phyloP scores from a whole-genome alignment of 23 tunicate species.

The Corella eumyota region DNA sequence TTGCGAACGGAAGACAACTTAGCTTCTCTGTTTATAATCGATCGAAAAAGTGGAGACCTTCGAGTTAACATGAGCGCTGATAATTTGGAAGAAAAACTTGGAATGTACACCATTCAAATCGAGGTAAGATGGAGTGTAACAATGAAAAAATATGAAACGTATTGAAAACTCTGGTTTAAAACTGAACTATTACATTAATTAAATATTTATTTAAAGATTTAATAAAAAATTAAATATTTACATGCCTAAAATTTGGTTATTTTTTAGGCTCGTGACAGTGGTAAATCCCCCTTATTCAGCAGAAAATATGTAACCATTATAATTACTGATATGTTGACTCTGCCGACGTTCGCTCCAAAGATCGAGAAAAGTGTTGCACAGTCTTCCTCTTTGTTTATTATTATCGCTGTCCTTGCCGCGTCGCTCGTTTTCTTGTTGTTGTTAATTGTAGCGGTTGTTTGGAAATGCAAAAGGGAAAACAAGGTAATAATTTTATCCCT shows the following conservation, averaged over 20 bases:
- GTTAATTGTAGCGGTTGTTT: slow-evolving; percentile 11
- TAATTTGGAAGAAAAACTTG: slow-evolving; percentile 20
- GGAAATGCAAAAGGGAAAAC: slow-evolving; percentile 23
- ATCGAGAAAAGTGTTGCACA: slow-evolving; percentile 2
- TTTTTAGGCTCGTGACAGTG: slow-evolving; percentile 48
- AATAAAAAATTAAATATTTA: neutral
- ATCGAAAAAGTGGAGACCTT: slow-evolving; percentile 34
- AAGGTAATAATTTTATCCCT: slow-evolving; percentile 47
- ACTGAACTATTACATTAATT: neutral
- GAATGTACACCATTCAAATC: slow-evolving; percentile 19
- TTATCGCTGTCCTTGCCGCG: slow-evolving; percentile 24
- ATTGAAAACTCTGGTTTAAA: too few relatives aligned
- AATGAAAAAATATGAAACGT: neutral
- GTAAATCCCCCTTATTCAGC: slow-evolving; percentile 16
- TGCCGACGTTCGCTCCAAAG: slow-evolving; percentile 10
- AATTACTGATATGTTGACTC: slow-evolving; percentile 19
- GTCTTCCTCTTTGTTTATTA: slow-evolving; percentile 13
- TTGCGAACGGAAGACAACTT: slow-evolving; percentile 26
- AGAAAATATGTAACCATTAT: slow-evolving; percentile 23
- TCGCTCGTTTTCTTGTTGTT: slow-evolving; percentile 20
- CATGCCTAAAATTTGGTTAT: neutral
- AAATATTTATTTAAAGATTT: neutral
- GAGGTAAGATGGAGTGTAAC: slow-evolving; percentile 43
- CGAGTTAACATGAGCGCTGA: slow-evolving; percentile 38
- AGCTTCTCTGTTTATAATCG: slow-evolving; percentile 24